Percentiles rank a stretch among this genome's conserved stretches.
Conservation (phyloP, 2,797 vertebrate species). For the Myotis daubentonii region DNA sequence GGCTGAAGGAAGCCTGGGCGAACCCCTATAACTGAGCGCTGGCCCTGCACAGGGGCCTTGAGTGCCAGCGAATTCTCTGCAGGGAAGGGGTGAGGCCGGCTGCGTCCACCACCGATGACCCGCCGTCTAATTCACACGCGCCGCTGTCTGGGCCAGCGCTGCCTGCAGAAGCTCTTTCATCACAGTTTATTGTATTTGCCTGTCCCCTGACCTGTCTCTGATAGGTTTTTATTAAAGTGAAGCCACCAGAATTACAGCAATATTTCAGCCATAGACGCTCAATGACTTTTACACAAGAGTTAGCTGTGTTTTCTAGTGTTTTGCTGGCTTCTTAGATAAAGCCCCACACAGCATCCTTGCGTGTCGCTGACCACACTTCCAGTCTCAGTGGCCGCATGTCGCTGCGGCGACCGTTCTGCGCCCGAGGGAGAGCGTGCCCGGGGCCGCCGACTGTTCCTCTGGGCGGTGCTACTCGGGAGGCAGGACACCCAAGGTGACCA, state of each 20-base stretch:
- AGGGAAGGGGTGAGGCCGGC: background rate
- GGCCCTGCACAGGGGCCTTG: background rate
- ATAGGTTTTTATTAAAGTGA: conserved; percentile 53
- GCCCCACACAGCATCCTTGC: background rate
- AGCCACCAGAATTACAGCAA: conserved; percentile 48
- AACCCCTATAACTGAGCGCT: background rate
- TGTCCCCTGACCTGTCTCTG: conserved; percentile 59
- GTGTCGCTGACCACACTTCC: background rate
- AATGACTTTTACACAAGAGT: background rate
- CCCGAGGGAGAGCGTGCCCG: background rate
- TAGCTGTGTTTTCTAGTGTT: conserved; percentile 23
- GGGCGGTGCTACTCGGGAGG: background rate
- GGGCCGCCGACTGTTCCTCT: background rate
- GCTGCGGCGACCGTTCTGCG: background rate
- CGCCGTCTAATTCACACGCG: background rate
- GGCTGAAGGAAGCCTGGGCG: background rate
- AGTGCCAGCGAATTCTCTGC: background rate
- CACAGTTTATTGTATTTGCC: conserved; percentile 64
- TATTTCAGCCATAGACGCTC: conserved; percentile 47
- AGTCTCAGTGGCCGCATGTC: background rate
- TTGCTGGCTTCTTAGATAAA: background rate
- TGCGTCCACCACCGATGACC: background rate
- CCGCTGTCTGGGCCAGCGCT: background rate
- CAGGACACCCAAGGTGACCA: background rate
- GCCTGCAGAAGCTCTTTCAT: background rate